Conservation (phyloP, 2,113 vertebrate species). For the Poecilia latipinna region DNA sequence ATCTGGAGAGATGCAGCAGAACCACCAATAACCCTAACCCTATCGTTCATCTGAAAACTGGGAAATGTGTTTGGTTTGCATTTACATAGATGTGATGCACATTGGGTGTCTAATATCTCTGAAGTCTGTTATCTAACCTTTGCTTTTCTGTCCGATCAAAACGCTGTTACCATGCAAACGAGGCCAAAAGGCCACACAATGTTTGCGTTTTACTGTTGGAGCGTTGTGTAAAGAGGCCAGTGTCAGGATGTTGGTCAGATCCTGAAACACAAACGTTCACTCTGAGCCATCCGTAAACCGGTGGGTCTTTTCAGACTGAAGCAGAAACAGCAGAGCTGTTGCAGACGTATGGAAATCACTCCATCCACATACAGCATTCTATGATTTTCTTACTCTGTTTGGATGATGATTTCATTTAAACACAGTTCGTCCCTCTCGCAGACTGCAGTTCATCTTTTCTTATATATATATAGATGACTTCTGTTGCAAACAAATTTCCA, state of each 20-base stretch:
- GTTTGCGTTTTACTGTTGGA: too few relatives aligned
- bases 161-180: too few relatives aligned
- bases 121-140: too few relatives aligned
- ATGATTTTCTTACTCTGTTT: neutral
- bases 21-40: too few relatives aligned
- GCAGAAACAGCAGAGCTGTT: neutral
- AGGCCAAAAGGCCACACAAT: too few relatives aligned
- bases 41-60: too few relatives aligned
- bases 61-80: too few relatives aligned
- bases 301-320: neutral
- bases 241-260: neutral
- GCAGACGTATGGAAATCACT: neutral
- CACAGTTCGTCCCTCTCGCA: neutral
- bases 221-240: neutral
- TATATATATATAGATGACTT: constrained; percentile 21
- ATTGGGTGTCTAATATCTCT: too few relatives aligned
- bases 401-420: neutral
- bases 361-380: neutral
- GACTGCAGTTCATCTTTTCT: constrained; percentile 16
- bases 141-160: too few relatives aligned
- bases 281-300: neutral
- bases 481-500: neutral
- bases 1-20: too few relatives aligned
- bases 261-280: neutral
- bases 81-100: too few relatives aligned